Conservation (phyloP, 2,888 invertebrate species). For the Nephrotoma guestfalica region DNA sequence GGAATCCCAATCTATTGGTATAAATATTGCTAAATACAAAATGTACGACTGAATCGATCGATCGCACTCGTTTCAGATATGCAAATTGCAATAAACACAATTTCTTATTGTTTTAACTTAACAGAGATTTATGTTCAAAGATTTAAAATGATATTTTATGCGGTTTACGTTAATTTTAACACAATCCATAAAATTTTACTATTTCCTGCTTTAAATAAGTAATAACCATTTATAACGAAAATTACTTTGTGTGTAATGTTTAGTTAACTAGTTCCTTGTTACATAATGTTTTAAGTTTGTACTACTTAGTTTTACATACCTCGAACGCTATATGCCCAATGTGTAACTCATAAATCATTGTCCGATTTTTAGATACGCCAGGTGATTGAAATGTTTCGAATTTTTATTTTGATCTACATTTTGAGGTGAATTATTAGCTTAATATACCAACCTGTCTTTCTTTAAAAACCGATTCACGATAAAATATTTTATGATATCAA, state of each 20-base stretch:
- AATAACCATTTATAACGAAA: background rate
- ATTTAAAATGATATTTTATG: background rate
- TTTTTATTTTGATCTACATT: background rate
- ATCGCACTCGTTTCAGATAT: background rate
- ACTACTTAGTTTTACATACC: background rate
- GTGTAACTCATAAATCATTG: background rate
- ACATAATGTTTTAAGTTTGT: background rate
- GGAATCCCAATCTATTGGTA: background rate
- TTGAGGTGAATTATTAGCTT: background rate
- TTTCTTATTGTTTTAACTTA: background rate
- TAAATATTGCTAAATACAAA: background rate
- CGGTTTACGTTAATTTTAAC: background rate
- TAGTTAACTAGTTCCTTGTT: background rate
- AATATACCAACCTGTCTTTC: background rate
- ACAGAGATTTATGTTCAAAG: background rate
- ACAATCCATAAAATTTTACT: background rate
- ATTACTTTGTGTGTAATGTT: background rate
- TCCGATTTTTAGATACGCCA: background rate
- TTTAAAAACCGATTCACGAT: background rate
- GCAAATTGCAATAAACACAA: background rate
- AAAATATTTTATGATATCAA: background rate
- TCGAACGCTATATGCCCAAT: too few relatives aligned
- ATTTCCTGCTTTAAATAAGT: background rate
- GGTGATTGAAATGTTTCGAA: background rate
- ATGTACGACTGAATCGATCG: background rate